Evolutionary conservation across 2,888 invertebrate species (phyloP).

Genomic region (Tetragonisca angustula): DNA sequence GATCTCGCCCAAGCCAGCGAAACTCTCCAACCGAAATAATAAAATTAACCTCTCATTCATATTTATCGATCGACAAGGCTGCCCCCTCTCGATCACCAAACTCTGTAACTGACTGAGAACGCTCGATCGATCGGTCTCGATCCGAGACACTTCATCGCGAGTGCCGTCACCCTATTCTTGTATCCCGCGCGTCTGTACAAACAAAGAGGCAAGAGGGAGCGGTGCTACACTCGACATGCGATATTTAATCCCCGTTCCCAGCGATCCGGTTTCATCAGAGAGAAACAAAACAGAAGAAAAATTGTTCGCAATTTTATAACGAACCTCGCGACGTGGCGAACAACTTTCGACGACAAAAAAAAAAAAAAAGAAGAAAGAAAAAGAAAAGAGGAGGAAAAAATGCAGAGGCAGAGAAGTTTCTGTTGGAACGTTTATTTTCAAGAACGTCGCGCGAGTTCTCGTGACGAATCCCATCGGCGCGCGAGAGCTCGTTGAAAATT

Average conservation of each 20-base stretch:
- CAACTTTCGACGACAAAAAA: no score
- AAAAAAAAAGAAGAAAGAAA: no score
- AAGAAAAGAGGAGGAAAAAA: no score
- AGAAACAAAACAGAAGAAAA: background rate
- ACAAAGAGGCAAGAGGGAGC: background rate
- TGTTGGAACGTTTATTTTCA: background rate
- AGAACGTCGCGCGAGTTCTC: no score
- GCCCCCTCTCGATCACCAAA: constrained; percentile 26
- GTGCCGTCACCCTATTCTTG: constrained; percentile 16
- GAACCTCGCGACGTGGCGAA: background rate
- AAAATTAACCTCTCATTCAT: constrained; percentile 39
- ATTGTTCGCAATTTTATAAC: constrained; percentile 2
- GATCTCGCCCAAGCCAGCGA: constrained; percentile 5
- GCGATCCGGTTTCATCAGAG: background rate
- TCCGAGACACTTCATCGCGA: constrained; percentile 9
- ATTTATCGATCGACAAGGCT: constrained; percentile 44
- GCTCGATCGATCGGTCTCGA: constrained; percentile 41
- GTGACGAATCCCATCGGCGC: no score
- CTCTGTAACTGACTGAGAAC: constrained; percentile 34
- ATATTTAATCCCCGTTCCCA: constrained; percentile 28
- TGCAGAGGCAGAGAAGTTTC: background rate
- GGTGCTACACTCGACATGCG: background rate
- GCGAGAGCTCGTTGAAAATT: background rate
- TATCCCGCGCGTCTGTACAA: background rate
- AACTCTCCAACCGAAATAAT: constrained; percentile 1